Base-by-base conservation (phyloP, 2,797 vertebrate genomes). In the Triplophysa yarkandensis region DNA sequence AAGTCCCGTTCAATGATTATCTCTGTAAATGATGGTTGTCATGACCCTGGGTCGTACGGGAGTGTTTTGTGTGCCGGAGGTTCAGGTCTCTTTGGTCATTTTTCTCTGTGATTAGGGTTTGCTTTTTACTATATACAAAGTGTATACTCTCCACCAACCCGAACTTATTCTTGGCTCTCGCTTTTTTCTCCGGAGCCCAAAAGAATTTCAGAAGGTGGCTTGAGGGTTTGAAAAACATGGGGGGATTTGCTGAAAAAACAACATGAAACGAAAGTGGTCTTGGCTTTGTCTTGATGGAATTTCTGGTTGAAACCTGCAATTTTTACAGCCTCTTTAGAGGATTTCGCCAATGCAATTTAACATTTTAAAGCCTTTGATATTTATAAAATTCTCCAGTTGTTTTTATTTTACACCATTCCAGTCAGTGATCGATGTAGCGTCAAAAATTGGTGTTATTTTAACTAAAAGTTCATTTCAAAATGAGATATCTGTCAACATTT, bases 191-290 rank as follows among this genome's bases (percentile, higher is more conserved):
- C 69, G 73, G 80, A 86, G 81, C 64, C 77, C 74, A 32, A 79
- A 88, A 86, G 84, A 89, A 88, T 89, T 85, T 81, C 70, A 82
- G 84, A 88, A 83, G 84, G 81, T 86, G 83, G 82, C 76, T 85
- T 63, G 77, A 85, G 83, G 86, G 83, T 86, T 87, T 84, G 71
- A 83, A 85, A 88, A 87, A 86, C 72, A 85, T 32, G 69, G 78
- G 82, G 76, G 83, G 82, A 79, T 87, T 83, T 82, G 55, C 28
- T 74, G 48, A 34, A 61, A 80, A 79, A 77, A 78, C 76, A 80
- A 30, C 43, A 76, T 80, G 69, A 81, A 81, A 80, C 71, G 54
- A 81, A 85, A 88, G 83, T 70, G 68, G 43, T 76, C 55, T 75
- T 79, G 71, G 68, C 72, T 77, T 78, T 77, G 21, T 70, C 70